These are phyloP conservation scores for Melinaea menophilus DNA, from an alignment of 2,888 invertebrate genomes.

Conservation along the genomic window DNA sequence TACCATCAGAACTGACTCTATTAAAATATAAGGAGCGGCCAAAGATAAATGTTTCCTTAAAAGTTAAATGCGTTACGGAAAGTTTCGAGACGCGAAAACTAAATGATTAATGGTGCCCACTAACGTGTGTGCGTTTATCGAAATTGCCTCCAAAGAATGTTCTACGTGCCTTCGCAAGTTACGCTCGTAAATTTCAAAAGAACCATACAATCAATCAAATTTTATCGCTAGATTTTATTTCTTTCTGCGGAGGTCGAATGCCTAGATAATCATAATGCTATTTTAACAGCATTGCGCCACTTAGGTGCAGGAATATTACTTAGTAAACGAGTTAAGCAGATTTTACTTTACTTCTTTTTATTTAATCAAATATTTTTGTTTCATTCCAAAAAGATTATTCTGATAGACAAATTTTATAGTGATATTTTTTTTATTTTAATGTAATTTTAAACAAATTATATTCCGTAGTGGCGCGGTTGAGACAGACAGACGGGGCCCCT, in stretches of 20 bases:
- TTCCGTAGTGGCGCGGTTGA: background rate
- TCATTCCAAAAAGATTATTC: too few species aligned
- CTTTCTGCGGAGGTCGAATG: slow-evolving; percentile 17
- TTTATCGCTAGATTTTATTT: slow-evolving; percentile 20
- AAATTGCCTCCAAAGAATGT: slow-evolving; percentile 25
- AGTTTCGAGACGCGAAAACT: slow-evolving; percentile 29
- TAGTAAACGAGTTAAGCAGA: too few species aligned
- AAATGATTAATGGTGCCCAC: slow-evolving; percentile 26
- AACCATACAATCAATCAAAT: slow-evolving; percentile 26
- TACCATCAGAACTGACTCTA: background rate
- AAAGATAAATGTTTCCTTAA: slow-evolving; percentile 2
- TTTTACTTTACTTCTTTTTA: too few species aligned
- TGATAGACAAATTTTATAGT: too few species aligned
- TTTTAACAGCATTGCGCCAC: slow-evolving; percentile 7
- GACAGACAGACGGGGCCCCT: slow-evolving; percentile 2
- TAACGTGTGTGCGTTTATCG: slow-evolving; percentile 24
- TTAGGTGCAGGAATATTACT: background rate
- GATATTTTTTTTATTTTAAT: too few species aligned
- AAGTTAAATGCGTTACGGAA: slow-evolving; percentile 23
- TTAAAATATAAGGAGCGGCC: background rate
- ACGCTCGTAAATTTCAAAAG: slow-evolving; percentile 25
- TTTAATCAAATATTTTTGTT: too few species aligned
- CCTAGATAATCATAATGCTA: slow-evolving; percentile 21
- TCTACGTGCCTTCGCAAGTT: slow-evolving; percentile 17
- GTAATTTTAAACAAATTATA: too few species aligned